These are phyloP conservation scores for Gephyroberyx darwinii DNA, from an alignment of 2,797 vertebrate genomes.

Conservation along the genomic window DNA sequence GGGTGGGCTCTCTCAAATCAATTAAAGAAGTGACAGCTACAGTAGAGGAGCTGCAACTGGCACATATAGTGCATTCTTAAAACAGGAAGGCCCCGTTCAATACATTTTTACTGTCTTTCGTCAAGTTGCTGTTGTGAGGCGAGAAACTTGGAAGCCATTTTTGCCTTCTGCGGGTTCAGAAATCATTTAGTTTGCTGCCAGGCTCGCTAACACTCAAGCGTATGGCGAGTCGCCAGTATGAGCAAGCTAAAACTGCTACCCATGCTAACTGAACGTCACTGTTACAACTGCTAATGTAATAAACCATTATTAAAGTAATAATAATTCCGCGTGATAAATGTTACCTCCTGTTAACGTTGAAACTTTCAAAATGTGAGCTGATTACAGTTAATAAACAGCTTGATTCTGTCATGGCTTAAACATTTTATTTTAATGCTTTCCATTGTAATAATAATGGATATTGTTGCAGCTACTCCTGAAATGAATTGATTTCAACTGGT, in stretches of 20 bases:
- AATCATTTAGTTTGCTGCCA: background rate
- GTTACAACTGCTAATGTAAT: no score
- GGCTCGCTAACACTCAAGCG: background rate
- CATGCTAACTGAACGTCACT: no score
- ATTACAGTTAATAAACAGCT: no score
- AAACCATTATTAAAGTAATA: no score
- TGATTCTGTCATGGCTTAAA: no score
- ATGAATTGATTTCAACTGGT: no score
- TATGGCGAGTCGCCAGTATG: background rate
- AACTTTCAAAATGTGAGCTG: no score
- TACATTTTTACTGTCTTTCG: background rate
- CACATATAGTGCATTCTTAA: constrained; percentile 48
- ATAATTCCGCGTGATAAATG: no score
- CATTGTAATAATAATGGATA: no score
- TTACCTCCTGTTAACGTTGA: no score
- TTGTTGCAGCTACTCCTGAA: no score
- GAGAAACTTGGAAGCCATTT: background rate
- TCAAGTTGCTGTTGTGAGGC: background rate
- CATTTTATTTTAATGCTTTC: no score
- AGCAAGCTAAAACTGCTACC: background rate
- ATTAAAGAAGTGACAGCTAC: constrained; percentile 54
- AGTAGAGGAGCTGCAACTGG: constrained; percentile 38
- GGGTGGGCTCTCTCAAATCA: constrained; percentile 39
- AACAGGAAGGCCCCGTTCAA: constrained; percentile 1
- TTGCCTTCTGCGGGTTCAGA: background rate